Evolutionary conservation across 2,113 vertebrate species (phyloP).

Genomic region (Hydrolagus affinis): DNA sequence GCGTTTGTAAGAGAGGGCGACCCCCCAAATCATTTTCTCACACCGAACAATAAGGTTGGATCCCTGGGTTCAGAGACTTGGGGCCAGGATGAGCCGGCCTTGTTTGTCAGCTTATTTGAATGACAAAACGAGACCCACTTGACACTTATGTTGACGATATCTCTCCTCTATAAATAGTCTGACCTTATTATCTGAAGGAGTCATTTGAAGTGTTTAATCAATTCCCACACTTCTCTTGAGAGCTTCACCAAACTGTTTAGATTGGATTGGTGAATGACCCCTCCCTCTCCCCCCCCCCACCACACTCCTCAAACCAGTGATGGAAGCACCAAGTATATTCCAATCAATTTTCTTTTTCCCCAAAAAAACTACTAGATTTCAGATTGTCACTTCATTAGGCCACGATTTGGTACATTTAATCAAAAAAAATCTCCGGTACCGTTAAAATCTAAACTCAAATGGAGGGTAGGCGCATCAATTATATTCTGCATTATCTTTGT

Average conservation of each 20-base stretch:
- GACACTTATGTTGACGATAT: background rate
- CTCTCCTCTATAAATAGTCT: conserved; percentile 1
- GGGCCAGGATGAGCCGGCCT: background rate
- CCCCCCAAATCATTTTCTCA: background rate
- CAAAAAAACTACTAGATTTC: too few species aligned
- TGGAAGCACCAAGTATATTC: too few species aligned
- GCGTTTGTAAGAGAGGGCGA: too few species aligned
- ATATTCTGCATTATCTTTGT: too few species aligned
- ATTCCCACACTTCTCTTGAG: background rate
- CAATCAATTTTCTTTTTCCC: too few species aligned
- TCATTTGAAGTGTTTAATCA: conserved; percentile 27
- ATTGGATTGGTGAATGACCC: background rate
- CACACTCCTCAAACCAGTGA: too few species aligned
- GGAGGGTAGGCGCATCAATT: too few species aligned
- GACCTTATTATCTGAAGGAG: conserved; percentile 24
- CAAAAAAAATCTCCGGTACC: too few species aligned
- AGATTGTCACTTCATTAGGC: too few species aligned
- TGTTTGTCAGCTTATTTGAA: conserved; percentile 6
- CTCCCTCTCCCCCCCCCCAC: background rate
- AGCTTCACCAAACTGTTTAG: background rate
- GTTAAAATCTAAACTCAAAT: too few species aligned
- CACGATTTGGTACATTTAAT: too few species aligned
- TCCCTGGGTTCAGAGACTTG: background rate
- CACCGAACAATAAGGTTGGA: background rate
- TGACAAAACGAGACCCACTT: conserved; percentile 8